These are phyloP conservation scores for Varanus salvator DNA, from an alignment of 2,113 vertebrate genomes.

Conservation along the genomic window DNA sequence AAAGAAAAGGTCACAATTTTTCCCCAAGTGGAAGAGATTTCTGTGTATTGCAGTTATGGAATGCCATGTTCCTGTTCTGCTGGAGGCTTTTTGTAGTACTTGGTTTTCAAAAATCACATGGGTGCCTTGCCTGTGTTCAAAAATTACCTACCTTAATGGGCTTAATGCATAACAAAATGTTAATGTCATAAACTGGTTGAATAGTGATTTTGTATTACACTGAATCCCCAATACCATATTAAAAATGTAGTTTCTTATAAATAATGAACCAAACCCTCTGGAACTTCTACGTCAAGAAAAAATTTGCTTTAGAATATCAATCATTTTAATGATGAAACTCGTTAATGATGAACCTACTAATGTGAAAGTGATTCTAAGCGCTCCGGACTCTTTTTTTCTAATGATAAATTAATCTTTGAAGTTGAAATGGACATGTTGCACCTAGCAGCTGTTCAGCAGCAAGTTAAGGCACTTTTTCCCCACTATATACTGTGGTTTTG, in stretches of 20 bases:
- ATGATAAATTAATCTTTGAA: constrained; percentile 23
- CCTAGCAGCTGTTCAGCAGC: neutral
- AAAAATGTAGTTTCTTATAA: constrained; percentile 16
- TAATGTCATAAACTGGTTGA: neutral
- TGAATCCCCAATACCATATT: neutral
- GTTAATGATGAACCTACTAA: neutral
- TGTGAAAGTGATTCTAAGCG: constrained; percentile 9
- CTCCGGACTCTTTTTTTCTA: neutral
- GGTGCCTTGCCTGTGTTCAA: neutral
- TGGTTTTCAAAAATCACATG: neutral
- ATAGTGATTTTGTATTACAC: neutral
- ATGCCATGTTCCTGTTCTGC: neutral
- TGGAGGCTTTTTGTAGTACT: neutral
- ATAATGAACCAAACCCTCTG: constrained; percentile 33
- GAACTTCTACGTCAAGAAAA: constrained; percentile 45
- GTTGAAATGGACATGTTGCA: neutral
- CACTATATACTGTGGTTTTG: neutral
- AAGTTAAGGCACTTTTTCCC: neutral
- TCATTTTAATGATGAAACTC: constrained; percentile 16
- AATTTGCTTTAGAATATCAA: constrained; percentile 51
- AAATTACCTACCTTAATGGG: neutral
- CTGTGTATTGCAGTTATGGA: neutral
- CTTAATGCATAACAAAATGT: neutral
- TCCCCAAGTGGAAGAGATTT: neutral
- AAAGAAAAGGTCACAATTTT: neutral